Conservation (phyloP, 1,140 invertebrate genomes). For the Drosophila kanapiae region DNA sequence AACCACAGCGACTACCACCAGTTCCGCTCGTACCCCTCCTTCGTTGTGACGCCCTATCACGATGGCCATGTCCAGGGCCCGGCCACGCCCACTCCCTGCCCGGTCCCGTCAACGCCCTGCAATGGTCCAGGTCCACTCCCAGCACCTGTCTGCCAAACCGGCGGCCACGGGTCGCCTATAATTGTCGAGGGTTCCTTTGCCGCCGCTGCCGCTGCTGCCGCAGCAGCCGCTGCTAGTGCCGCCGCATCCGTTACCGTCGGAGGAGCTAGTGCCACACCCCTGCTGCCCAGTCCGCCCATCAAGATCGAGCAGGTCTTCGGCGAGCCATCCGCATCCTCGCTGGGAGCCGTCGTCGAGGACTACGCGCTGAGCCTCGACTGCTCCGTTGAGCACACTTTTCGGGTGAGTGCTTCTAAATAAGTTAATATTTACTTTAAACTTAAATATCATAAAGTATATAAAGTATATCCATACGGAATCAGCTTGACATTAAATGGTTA, state of each 20-base stretch:
- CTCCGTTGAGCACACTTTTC: conserved; percentile 70
- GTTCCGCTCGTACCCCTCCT: conserved; percentile 82
- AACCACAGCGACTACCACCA: conserved; percentile 69
- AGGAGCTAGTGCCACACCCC: conserved; percentile 30
- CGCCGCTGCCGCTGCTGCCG: conserved; percentile 49
- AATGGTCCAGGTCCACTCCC: conserved; percentile 47
- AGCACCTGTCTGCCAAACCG: conserved; percentile 44
- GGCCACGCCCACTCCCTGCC: conserved; percentile 66
- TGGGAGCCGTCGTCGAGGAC: conserved; percentile 67
- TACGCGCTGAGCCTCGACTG: conserved; percentile 75
- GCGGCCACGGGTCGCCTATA: conserved; percentile 62
- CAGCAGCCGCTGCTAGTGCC: conserved; percentile 55
- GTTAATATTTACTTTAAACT: too few species aligned
- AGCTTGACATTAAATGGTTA: too few species aligned
- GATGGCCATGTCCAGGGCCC: conserved; percentile 63
- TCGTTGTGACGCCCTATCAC: conserved; percentile 81
- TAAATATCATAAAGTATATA: too few species aligned
- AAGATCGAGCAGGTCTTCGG: conserved; percentile 81
- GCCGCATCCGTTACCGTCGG: conserved; percentile 50
- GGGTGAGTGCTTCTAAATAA: conserved; percentile 53
- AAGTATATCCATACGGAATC: too few species aligned
- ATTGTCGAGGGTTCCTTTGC: conserved; percentile 73
- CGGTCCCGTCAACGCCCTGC: conserved; percentile 57
- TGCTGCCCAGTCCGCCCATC: conserved; percentile 72
- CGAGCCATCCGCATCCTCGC: conserved; percentile 61